Percentiles rank a stretch among this genome's conserved stretches.
These are phyloP conservation scores for Geotrupes spiniger DNA, from an alignment of 2,888 invertebrate genomes.

Conservation along the genomic window DNA sequence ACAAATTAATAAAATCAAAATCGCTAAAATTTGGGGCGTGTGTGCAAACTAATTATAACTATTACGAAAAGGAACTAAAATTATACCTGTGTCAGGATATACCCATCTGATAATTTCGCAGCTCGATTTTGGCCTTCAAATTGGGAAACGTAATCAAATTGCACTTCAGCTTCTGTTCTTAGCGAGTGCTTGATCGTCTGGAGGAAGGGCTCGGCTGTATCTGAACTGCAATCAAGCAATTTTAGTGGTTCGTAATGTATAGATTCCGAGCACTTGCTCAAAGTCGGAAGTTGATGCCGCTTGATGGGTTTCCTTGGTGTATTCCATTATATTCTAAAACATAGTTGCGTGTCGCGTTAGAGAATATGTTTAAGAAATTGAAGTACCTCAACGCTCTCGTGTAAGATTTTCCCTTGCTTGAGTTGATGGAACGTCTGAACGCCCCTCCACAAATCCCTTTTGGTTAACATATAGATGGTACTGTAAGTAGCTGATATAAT, in stretches of 20 bases:
- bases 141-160: background rate
- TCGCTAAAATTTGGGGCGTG: no score
- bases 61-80: no score
- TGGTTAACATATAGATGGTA: conserved; percentile 19
- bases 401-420: conserved; percentile 19
- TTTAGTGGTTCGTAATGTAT: no score
- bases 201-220: background rate
- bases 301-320: background rate
- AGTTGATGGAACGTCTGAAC: conserved; percentile 21
- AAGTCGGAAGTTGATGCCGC: no score
- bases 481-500: conserved; percentile 20
- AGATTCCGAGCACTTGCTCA: no score
- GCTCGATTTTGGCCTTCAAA: background rate
- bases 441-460: conserved; percentile 20
- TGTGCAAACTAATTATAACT: no score
- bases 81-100: conserved; percentile 15
- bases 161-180: conserved; percentile 7
- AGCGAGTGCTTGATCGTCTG: conserved; percentile 8
- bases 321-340: conserved; percentile 1
- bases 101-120: conserved; percentile 8
- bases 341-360: background rate
- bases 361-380: background rate
- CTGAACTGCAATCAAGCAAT: no score
- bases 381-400: conserved; percentile 9
- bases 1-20: no score